Conservation (phyloP, 2,888 invertebrate genomes). For the Aleiodes alternator region DNA sequence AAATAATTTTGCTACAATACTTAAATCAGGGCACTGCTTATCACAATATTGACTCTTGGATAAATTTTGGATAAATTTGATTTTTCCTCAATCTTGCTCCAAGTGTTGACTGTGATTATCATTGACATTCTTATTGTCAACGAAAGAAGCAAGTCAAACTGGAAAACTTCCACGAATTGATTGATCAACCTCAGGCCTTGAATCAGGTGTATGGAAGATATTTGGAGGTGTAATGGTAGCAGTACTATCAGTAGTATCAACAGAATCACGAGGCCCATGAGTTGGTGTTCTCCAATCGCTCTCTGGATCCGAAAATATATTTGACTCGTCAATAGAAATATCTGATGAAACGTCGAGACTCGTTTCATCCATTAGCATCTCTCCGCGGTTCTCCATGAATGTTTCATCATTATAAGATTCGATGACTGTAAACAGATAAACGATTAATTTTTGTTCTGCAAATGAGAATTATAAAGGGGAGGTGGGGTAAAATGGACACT, state of each 20-base stretch:
- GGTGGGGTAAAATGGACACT: too few relatives aligned
- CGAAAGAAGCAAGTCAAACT: background rate
- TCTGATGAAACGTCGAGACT: slow-evolving; percentile 75
- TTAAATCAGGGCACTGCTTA: too few relatives aligned
- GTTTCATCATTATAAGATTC: background rate
- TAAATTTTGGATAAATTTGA: too few relatives aligned
- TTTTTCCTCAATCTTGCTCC: too few relatives aligned
- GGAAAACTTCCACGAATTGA: slow-evolving; percentile 54
- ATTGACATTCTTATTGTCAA: too few relatives aligned
- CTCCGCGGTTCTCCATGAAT: background rate
- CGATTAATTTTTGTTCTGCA: background rate
- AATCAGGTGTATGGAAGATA: slow-evolving; percentile 72
- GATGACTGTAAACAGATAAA: background rate
- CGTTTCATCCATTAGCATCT: background rate
- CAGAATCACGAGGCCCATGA: background rate
- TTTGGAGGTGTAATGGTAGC: slow-evolving; percentile 56
- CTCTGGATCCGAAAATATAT: slow-evolving; percentile 84
- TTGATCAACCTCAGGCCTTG: slow-evolving; percentile 79
- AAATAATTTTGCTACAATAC: too few relatives aligned
- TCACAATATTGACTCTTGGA: too few relatives aligned
- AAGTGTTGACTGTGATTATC: too few relatives aligned
- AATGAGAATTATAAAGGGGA: too few relatives aligned
- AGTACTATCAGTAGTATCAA: slow-evolving; percentile 49
- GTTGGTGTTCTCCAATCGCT: slow-evolving; percentile 79
- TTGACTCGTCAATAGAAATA: slow-evolving; percentile 77